These are phyloP conservation scores for Julus scandinavius DNA, from an alignment of 2,888 invertebrate species.

Conservation along the genomic window DNA sequence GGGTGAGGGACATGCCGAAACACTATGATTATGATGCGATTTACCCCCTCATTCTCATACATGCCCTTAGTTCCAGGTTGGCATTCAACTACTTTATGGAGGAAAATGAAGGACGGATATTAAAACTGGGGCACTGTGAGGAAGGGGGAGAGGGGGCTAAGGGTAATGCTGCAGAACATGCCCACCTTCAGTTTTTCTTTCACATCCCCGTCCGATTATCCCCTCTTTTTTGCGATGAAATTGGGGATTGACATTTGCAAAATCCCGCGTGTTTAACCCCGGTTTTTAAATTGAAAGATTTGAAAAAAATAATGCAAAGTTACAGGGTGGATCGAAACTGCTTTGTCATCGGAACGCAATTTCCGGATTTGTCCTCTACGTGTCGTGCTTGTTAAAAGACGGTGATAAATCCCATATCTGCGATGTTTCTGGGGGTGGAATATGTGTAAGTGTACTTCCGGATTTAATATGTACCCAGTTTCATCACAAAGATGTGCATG, in stretches of 20 bases:
- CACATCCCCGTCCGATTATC: neutral
- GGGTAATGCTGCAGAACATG: neutral
- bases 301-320: neutral
- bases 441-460: neutral
- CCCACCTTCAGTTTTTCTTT: neutral
- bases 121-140: neutral
- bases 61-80: neutral
- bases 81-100: neutral
- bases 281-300: constrained; percentile 17
- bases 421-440: neutral
- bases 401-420: neutral
- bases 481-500: no score
- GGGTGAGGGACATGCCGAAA: no score
- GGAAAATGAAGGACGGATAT: constrained; percentile 6
- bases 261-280: neutral
- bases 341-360: neutral
- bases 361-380: neutral
- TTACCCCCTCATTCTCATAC: neutral
- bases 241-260: constrained; percentile 18
- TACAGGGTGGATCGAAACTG: constrained; percentile 8
- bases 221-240: constrained; percentile 13
- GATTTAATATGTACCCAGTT: no score
- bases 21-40: neutral
- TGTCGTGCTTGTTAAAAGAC: neutral
- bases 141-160: neutral